These are phyloP conservation scores for Drosophila nigricruria DNA, from an alignment of 2,888 invertebrate species.

Conservation along the genomic window DNA sequence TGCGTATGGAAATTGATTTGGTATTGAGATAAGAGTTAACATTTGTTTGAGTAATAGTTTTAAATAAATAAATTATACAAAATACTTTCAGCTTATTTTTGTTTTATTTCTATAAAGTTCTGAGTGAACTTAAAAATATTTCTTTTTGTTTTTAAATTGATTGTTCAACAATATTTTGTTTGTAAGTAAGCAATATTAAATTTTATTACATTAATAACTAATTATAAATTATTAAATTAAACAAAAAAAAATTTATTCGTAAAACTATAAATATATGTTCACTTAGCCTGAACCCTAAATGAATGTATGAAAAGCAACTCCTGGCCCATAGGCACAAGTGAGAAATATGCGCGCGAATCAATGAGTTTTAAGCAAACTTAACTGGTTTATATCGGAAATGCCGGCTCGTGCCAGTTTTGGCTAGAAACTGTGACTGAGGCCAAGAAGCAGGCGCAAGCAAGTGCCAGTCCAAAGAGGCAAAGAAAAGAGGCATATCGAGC, in stretches of 20 bases:
- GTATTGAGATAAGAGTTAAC: neutral
- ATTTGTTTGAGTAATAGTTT: no score
- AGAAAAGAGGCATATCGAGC: neutral
- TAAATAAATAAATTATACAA: no score
- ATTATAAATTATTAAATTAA: no score
- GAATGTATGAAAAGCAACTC: constrained; percentile 33
- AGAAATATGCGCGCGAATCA: constrained; percentile 41
- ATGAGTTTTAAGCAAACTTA: constrained; percentile 78
- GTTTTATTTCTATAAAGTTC: no score
- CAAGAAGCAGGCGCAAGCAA: neutral
- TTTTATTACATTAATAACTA: no score
- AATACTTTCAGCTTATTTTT: no score
- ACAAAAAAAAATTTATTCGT: no score
- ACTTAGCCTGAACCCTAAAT: neutral
- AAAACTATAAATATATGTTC: no score
- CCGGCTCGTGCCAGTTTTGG: constrained; percentile 82
- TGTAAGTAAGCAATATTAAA: no score
- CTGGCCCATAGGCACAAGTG: constrained; percentile 41
- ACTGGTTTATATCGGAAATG: constrained; percentile 83
- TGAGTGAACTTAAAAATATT: no score
- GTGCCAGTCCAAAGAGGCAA: constrained; percentile 3
- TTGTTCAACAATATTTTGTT: no score
- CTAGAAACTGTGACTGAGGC: constrained; percentile 57
- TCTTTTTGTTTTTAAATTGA: no score
- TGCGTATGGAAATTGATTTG: neutral